Percentiles rank a stretch among this genome's conserved stretches.
Evolutionary conservation across 1,140 invertebrate species (phyloP).

Genomic region (Mizuhopecten yessoensis): DNA sequence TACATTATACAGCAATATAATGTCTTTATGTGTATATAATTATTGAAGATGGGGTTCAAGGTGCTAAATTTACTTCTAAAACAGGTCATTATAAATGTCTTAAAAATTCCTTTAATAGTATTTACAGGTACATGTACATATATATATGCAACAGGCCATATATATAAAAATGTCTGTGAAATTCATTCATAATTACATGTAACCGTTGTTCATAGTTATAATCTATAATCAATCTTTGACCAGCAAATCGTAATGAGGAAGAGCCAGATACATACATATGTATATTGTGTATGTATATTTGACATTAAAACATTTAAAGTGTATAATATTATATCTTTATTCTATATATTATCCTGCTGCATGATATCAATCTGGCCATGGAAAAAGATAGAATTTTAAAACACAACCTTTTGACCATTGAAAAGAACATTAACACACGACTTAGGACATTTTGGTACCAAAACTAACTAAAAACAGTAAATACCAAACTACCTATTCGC

Average conservation of each 20-base stretch:
- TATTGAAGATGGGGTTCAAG: not conserved
- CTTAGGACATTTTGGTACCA: not conserved
- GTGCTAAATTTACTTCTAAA: not conserved
- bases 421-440: not conserved
- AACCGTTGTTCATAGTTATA: not conserved
- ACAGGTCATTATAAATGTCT: not conserved
- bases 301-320: not conserved
- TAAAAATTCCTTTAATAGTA: not conserved
- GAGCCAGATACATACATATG: no score
- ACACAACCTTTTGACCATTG: conserved; percentile 24
- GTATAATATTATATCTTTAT: not conserved
- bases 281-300: not conserved
- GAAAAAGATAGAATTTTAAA: conserved; percentile 2
- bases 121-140: no score
- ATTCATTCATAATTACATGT: not conserved
- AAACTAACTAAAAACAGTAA: not conserved
- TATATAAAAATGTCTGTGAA: not conserved
- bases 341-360: conserved; percentile 9
- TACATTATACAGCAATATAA: not conserved
- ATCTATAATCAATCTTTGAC: not conserved
- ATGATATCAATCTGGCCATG: not conserved
- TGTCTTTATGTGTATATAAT: no score
- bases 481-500: not conserved
- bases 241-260: conserved; percentile 5
- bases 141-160: not conserved